Conservation (phyloP, 1,140 invertebrate species). For the Drosophila biarmipes region DNA sequence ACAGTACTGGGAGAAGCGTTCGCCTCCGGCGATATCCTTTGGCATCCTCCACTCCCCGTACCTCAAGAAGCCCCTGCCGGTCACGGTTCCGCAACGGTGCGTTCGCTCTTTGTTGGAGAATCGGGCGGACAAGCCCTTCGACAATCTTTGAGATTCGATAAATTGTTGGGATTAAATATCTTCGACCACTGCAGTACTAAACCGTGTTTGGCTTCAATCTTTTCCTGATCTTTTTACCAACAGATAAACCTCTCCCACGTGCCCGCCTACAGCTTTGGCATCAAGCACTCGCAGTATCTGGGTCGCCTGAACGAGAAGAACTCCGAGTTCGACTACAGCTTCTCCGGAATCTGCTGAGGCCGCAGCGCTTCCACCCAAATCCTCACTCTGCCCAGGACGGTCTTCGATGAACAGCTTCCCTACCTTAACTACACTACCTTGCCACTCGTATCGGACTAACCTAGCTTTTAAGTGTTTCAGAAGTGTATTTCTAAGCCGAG, state of each 20-base stretch:
- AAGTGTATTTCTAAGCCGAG: conserved; percentile 55
- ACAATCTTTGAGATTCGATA: conserved; percentile 3
- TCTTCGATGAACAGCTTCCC: conserved; percentile 56
- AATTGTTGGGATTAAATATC: conserved; percentile 9
- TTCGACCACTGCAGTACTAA: neutral
- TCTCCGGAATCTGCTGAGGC: conserved; percentile 78
- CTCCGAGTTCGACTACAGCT: conserved; percentile 66
- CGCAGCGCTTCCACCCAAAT: neutral
- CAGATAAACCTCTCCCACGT: conserved; percentile 86
- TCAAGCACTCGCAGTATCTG: conserved; percentile 93
- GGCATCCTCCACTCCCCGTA: conserved; percentile 90
- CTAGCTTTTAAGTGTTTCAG: conserved; percentile 65
- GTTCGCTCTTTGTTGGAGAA: conserved; percentile 29
- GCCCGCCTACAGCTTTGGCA: conserved; percentile 92
- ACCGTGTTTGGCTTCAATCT: neutral
- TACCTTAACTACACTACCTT: conserved; percentile 47
- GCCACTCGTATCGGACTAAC: conserved; percentile 57
- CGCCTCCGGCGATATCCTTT: conserved; percentile 87
- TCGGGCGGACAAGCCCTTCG: conserved; percentile 35
- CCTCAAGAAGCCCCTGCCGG: conserved; percentile 79
- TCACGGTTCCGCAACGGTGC: conserved; percentile 39
- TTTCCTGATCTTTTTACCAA: conserved; percentile 28
- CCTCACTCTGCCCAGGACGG: conserved; percentile 62
- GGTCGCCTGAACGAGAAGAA: conserved; percentile 86
- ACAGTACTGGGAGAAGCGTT: conserved; percentile 77